phyloP scores from a whole-genome alignment of 1,140 invertebrate species.

The Papilio dardanus region DNA sequence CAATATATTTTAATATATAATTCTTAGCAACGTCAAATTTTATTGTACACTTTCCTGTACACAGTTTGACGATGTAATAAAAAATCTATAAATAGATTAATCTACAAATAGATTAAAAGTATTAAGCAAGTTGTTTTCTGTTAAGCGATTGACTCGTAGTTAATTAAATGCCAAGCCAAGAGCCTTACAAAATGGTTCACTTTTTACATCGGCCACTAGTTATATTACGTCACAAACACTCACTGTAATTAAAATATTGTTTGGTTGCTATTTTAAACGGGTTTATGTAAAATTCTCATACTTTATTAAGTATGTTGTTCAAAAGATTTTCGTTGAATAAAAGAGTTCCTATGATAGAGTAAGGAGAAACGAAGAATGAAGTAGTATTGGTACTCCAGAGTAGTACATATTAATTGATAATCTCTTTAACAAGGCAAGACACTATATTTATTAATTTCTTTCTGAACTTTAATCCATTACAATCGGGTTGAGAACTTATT shows the following conservation, averaged over 20 bases:
- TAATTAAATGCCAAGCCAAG: conserved; percentile 24
- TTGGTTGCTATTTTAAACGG: neutral
- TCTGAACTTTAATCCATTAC: too few species aligned
- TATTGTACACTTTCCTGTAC: neutral
- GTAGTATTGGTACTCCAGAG: too few species aligned
- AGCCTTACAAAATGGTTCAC: neutral
- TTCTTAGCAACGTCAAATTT: neutral
- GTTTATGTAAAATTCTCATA: neutral
- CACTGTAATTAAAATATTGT: conserved; percentile 6
- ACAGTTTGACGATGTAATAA: neutral
- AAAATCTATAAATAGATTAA: neutral
- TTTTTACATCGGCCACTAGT: neutral
- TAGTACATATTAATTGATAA: too few species aligned
- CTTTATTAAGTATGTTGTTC: too few species aligned
- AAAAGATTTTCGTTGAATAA: too few species aligned
- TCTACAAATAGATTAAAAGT: neutral
- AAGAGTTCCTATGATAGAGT: too few species aligned
- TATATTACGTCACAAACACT: conserved; percentile 7
- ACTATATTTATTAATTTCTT: too few species aligned
- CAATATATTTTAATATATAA: neutral
- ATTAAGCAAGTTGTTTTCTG: neutral
- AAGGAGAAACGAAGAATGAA: neutral
- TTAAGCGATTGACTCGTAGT: conserved; percentile 14
- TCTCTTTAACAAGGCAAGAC: too few species aligned
- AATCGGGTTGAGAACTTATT: too few species aligned